Base-by-base conservation (phyloP, 2,888 invertebrate genomes). In the Drosophila maculinotata region DNA sequence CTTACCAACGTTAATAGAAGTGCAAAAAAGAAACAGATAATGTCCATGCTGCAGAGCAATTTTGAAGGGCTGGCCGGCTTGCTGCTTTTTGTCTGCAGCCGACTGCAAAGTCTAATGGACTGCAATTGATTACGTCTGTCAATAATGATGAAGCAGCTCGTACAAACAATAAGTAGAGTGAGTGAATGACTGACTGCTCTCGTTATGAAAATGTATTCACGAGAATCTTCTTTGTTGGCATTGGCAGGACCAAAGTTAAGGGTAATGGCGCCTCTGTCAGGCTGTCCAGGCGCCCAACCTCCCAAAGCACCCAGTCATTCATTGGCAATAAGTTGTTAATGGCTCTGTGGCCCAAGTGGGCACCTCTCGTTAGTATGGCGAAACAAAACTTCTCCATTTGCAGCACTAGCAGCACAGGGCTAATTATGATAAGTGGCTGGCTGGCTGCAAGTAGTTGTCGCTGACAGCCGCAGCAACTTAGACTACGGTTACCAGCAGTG, bases 61-160 rank as follows among this genome's bases (percentile, higher is more conserved):
- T 12, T 45, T 20, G 31, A 17, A 31, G 31, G 12, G 12, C 20
- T 45, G 45, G 12, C 20, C 30, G 45, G 12, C 12, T 45, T 59
- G 48, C 49, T 49, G 59, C 35, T 36, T 38, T 65, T 76, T 63
- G 58, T 67, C 69, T 76, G 73, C 72, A 72, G 60, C 49, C 74
- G 69, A 76, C 68, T 84, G 76, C 69, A 71, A 75, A 70, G 75
- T 76, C 82, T 87, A 89, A 89, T 89, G 89, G 88, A 83, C 87
- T 89, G 88, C 89, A 89, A 89, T 88, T 88, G 89, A 89, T 89
- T 89, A 69, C 68, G 68, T 76, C 72, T 79, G 83, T 78, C 80
- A 68, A 78, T 78, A 76, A 80, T 76, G 81, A 76, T 76, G 75
- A 67, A 63, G 59, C 70, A 63, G 69, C 67, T 53, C 49, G 39